These are phyloP conservation scores for Epistrophe grossulariae DNA, from an alignment of 2,888 invertebrate species.

Conservation along the genomic window DNA sequence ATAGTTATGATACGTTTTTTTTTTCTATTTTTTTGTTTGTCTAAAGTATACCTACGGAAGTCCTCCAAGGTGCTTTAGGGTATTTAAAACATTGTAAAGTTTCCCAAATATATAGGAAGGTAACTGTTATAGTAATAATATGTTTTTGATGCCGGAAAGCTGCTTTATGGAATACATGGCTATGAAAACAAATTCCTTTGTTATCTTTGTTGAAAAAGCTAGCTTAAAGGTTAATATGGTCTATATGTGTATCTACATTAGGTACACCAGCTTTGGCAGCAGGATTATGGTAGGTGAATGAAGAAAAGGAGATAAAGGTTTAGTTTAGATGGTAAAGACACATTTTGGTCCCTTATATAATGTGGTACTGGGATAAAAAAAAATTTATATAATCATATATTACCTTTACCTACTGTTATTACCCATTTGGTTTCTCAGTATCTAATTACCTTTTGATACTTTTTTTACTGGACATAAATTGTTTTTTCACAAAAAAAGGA, in stretches of 20 bases:
- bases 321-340: not conserved
- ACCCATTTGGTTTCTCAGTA: no score
- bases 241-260: not conserved
- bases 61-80: constrained; percentile 6
- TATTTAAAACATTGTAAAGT: constrained; percentile 18
- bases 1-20: constrained; percentile 18
- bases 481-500: no score
- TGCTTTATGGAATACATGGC: constrained; percentile 3
- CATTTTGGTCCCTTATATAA: not conserved
- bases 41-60: not conserved
- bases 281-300: not conserved
- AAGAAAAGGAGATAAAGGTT: not conserved
- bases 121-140: constrained; percentile 29
- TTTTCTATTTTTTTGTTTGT: not conserved
- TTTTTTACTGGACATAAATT: no score
- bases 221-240: constrained; percentile 26
- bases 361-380: not conserved
- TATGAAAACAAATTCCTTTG: constrained; percentile 36
- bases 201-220: constrained; percentile 36
- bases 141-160: constrained; percentile 28
- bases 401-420: no score
- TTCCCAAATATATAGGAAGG: constrained; percentile 12
- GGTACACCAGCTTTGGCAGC: not conserved
- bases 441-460: no score
- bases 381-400: no score